Evolutionary conservation across 2,888 invertebrate species (phyloP), one percentile per base, ranked within the genome.

Genomic region (Tupiocoris notatus): DNA sequence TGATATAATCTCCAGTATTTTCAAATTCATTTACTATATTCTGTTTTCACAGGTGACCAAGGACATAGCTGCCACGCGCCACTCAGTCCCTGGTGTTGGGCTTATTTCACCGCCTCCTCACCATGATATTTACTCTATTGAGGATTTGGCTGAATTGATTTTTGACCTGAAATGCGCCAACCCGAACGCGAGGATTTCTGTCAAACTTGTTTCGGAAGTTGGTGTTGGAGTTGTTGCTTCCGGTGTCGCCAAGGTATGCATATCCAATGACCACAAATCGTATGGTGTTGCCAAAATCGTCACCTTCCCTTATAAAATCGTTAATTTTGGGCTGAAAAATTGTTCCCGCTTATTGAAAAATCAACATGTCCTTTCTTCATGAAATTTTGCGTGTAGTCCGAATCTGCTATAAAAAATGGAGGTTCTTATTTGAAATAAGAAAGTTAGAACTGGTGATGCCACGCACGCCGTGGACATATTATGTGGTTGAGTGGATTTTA

Each of bases 111-210:
- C 99, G 3, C 98, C 99, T 9, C 99, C 99, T 1, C 99, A 99
- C 86, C 99, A 99, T 86, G 99, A 99, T 83, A 99, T 99, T 85
- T 99, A 99, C 86, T 98, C 97, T 67, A 99, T 99, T 83, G 99
- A 99, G 85, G 99, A 99, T 87, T 86, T 99, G 82, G 96, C 98
- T 0, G 96, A 99, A 85, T 87, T 99, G 75, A 98, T 99, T 83
- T 99, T 98, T 83, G 98, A 99, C 86, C 86, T 99, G 80, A 99
- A 99, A 85, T 96, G 95, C 83, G 95, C 98, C 79, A 99, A 98
- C 86, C 99, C 98, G 0, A 86, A 87, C 74, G 98, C 98, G 0
- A 87, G 98, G 78, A 95, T 99, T 81, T 97, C 97, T 23, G 98
- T 99, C 1, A 99, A 99, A 84, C 87, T 99, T 22, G 99, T 99